Conservation (phyloP, 2,113 vertebrate genomes). For the Gavia stellata region DNA sequence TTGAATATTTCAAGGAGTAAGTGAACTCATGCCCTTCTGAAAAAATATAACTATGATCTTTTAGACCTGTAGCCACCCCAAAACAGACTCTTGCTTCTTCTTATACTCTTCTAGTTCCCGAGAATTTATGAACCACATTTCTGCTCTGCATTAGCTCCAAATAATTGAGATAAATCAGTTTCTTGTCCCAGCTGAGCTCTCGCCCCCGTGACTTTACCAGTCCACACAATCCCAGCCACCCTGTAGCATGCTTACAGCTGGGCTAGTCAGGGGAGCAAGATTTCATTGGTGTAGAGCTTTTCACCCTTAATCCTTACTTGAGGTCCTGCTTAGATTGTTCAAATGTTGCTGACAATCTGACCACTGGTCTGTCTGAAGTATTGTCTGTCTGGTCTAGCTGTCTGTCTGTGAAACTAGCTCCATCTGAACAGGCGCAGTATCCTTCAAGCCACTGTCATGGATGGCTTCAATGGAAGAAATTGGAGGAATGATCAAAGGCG, state of each 20-base stretch:
- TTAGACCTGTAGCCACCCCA: not conserved
- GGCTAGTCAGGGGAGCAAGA: not conserved
- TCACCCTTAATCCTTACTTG: not conserved
- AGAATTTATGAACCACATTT: not conserved
- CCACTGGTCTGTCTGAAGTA: not conserved
- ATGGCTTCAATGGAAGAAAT: not conserved
- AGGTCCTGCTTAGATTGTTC: not conserved
- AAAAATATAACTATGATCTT: not conserved
- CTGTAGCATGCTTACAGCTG: not conserved
- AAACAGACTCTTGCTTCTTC: not conserved
- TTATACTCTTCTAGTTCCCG: not conserved
- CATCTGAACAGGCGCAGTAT: not conserved
- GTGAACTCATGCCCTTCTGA: not conserved
- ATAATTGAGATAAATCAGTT: not conserved
- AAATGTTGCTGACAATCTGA: not conserved
- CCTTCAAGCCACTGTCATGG: not conserved
- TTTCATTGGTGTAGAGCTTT: not conserved
- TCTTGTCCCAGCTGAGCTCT: not conserved
- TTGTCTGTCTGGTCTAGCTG: not conserved
- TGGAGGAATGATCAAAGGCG: not conserved
- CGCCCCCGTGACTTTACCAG: not conserved
- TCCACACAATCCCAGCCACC: not conserved
- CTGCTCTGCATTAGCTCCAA: not conserved
- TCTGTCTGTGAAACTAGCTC: not conserved
- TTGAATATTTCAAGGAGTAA: not conserved